Evolutionary conservation across 2,113 vertebrate species (phyloP), one percentile per base, ranked within the genome.

Genomic region (Hemichromis elongatus): DNA sequence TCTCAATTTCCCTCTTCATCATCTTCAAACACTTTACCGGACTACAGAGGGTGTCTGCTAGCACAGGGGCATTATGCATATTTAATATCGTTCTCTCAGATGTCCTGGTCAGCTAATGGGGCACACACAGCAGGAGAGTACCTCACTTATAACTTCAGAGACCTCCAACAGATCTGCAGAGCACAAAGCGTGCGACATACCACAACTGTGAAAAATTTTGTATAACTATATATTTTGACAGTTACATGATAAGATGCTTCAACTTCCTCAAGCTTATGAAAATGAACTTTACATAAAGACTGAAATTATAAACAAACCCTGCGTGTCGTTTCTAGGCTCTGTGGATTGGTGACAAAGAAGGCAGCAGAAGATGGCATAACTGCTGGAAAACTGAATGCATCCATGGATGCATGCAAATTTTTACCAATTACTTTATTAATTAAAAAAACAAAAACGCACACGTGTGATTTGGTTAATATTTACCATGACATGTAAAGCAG

Each of bases 21-120:
- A 21, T 70, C 85, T n/a, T 63, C 50, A 75, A 54, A 33, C 56
- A 47, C 33, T 61, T 19, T 21, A 45, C 68, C n/a, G 35, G 18
- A 80, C 70, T 12, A 26, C 77, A 73, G 75, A 59, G 40, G 47
- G 66, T 18, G 3, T 80, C 54, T 83, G 57, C 83, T 50, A 80
- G 42, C 42, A 84, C 7, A 26, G 56, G 50, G 78, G 84, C 79
- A 80, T 85, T 33, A 61, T 93, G 77, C 85, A 90, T 89, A 88
- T 88, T 90, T 91, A 86, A 93, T 84, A 79, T 52, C 24, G 1
- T 26, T 24, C 79, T 86, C 81, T 86, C 83, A 52, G 14, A 79
- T 81, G 9, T 56, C 73, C 57, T 19, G 88, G 79, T 56, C 84
- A 75, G 81, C 83, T 85, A 90, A 92, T 61, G 85, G 84, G 40